phyloP scores from a whole-genome alignment of 2,113 vertebrate genomes.

The Ptychochromis oligacanthus region DNA sequence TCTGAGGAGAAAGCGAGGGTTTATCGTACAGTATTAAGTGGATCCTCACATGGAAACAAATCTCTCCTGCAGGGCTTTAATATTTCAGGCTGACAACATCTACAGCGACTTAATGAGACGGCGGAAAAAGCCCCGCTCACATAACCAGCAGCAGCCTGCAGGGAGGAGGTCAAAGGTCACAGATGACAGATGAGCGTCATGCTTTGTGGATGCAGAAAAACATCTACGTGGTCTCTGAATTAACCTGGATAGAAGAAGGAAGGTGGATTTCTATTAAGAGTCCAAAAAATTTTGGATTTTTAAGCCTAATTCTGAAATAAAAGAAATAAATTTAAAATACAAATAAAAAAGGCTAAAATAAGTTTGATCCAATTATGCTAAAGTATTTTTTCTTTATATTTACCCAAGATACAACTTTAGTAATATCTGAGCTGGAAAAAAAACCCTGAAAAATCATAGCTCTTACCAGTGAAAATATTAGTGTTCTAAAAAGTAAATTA shows the following conservation, averaged over 20 bases:
- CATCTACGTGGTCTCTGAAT: not conserved
- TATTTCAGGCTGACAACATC: not conserved
- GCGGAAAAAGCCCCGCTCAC: not conserved
- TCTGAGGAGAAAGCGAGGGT: not conserved
- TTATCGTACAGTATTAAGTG: not conserved
- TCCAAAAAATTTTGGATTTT: not conserved
- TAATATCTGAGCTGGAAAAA: not conserved
- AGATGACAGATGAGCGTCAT: not conserved
- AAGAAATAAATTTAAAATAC: not conserved
- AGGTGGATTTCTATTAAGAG: no score
- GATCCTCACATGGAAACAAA: not conserved
- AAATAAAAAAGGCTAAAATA: not conserved
- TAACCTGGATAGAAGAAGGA: not conserved
- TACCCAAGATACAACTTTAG: not conserved
- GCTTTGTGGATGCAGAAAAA: not conserved
- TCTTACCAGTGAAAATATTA: not conserved
- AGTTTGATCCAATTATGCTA: not conserved
- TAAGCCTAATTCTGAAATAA: not conserved
- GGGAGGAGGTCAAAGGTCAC: conserved; percentile 19
- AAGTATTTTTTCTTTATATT: not conserved
- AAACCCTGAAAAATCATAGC: not conserved
- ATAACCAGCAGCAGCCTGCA: not conserved
- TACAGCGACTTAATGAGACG: not conserved
- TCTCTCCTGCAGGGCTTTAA: not conserved
- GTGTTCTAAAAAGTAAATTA: no score